phyloP scores from a whole-genome alignment of 2,113 vertebrate genomes.

The Brachyhypopomus occidentalis region DNA sequence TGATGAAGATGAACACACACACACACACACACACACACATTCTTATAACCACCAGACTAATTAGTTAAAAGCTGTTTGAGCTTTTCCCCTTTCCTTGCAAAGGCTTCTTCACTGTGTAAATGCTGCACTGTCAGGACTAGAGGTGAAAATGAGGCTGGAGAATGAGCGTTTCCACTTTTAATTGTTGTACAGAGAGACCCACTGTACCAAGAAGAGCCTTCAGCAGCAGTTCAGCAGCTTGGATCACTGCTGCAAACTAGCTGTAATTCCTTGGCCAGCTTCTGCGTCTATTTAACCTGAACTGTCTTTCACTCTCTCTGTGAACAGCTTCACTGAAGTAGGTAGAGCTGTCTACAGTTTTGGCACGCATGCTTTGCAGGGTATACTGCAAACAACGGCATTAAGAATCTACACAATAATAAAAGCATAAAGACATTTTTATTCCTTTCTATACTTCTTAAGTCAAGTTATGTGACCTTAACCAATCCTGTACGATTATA shows the following conservation, averaged over 20 bases:
- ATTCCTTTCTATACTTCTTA: neutral
- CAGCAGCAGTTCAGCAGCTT: neutral
- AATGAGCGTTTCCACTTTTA: constrained; percentile 6
- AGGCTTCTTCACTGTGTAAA: constrained; percentile 10
- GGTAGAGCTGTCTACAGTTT: neutral
- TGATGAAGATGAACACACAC: constrained; percentile 18
- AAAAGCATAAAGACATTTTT: too few species aligned
- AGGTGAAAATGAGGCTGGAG: neutral
- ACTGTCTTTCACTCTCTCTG: constrained; percentile 8
- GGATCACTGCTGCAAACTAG: constrained; percentile 8
- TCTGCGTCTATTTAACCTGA: neutral
- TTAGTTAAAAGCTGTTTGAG: constrained; percentile 36
- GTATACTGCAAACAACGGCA: too few species aligned
- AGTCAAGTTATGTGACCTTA: neutral
- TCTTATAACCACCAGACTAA: constrained; percentile 43
- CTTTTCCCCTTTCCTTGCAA: constrained; percentile 14
- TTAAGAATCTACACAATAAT: too few species aligned
- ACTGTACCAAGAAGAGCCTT: constrained; percentile 13
- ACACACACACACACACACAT: constrained; percentile 16
- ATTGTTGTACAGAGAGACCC: neutral
- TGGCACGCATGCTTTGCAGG: too few species aligned
- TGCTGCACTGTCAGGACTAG: constrained; percentile 14
- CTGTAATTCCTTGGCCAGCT: neutral
- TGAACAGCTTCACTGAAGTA: neutral
- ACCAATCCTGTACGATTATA: neutral